Evolutionary conservation across 2,888 invertebrate genomes (phyloP).

Genomic region (Allygus modestus): DNA sequence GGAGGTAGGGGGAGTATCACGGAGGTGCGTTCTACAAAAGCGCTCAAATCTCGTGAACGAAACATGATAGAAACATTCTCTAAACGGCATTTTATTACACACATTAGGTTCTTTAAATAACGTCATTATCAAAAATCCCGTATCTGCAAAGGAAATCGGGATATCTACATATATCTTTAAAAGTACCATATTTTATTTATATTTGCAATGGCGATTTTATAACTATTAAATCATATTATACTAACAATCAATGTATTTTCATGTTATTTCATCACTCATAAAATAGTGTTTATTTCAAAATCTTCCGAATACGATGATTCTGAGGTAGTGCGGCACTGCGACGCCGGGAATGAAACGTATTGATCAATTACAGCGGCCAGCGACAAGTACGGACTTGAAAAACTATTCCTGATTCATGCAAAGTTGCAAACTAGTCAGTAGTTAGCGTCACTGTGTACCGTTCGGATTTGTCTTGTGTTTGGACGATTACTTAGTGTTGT

Average conservation of each 20-base stretch:
- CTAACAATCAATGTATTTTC: neutral
- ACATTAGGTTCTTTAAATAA: too few relatives aligned
- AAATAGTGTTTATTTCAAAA: slow-evolving; percentile 16
- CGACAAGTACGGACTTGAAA: slow-evolving; percentile 24
- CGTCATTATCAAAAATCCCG: neutral
- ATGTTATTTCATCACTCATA: neutral
- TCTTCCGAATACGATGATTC: neutral
- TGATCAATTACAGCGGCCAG: neutral
- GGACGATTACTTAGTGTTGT: slow-evolving; percentile 27
- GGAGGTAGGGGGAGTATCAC: too few relatives aligned
- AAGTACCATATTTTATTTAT: too few relatives aligned
- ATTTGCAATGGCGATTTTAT: too few relatives aligned
- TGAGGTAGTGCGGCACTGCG: neutral
- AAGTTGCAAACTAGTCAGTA: neutral
- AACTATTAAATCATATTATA: too few relatives aligned
- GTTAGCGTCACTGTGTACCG: neutral
- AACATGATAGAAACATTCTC: too few relatives aligned
- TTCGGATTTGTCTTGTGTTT: slow-evolving; percentile 28
- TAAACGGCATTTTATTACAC: too few relatives aligned
- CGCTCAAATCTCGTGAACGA: too few relatives aligned
- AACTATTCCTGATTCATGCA: slow-evolving; percentile 30
- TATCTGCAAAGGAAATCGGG: neutral
- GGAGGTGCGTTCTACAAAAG: too few relatives aligned
- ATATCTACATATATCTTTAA: neutral
- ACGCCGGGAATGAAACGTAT: neutral